These are phyloP conservation scores for cattle (Bos taurus) DNA, from an alignment of 2,113 vertebrate genomes.

Conservation along the genomic window ARS-UCD2.0 NC_037357.1:125136501-125137000, in stretches of 20 bases:
- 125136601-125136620: constrained; percentile 65
- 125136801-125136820: constrained; percentile 3
- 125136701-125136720: constrained; percentile 50
- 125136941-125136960: constrained; percentile 24
- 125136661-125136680: constrained; percentile 4
- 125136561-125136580: constrained; percentile 58
- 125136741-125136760: constrained; percentile 31
- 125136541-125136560: constrained; percentile 76
- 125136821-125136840: neutral
- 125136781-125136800: constrained; percentile 33
- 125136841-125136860: constrained; percentile 25
- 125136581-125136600: constrained; percentile 48
- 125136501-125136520: constrained; percentile 63
- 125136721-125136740: constrained; percentile 38
- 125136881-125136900: constrained; percentile 29
- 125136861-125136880: constrained; percentile 13
- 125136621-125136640: constrained; percentile 69
- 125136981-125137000: constrained; percentile 27
- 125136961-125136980: neutral
- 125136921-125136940: constrained; percentile 14
- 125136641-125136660: constrained; percentile 38
- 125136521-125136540: constrained; percentile 64
- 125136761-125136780: neutral
- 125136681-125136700: constrained; percentile 19
- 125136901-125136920: constrained; percentile 19